Base-by-base conservation (phyloP, 2,113 vertebrate genomes). In the Anoplopoma fimbria region DNA sequence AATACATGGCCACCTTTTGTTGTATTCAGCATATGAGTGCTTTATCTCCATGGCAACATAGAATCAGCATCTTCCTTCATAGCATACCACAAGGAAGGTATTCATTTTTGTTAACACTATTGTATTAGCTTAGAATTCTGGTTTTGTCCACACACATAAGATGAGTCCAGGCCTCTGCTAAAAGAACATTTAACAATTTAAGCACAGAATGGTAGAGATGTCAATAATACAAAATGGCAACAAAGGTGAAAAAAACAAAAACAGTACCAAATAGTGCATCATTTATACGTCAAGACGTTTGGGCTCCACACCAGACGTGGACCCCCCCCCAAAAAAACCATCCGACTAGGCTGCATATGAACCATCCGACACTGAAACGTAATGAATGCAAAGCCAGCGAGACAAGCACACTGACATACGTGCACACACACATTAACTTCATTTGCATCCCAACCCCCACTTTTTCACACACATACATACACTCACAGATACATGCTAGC, bases 401-500 rank as follows among this genome's bases (percentile, higher is more conserved):
- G 62, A 40, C 33, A 15, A 73, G 67, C 68, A 9, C 60, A 21
- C 69, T 62, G 79, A 79, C 82, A 90, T 69, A 69, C 29, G 29
- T 58, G 58, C 58, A 36, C 76, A 71, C 33, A 69, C 76, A 73
- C 69, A 72, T 82, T 65, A 79, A 77, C 80, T 83, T 90, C 29
- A 90, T 90, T 88, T 90, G 84, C 89, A 87, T 89, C 82, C 89
- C 92, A 91, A 89, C 86, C 90, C 90, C 90, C 87, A 83, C 83
- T 53, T 70, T 83, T 81, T 88, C 86, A 91, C 83, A 92, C 87
- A 75, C 65, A 81, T 63, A 82, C 60, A 79, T 49, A 74, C 61
- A 80, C 81, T 67, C 42, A 25, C 74, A 31, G 58, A 74, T 70
- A 84, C 74, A 91, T 88, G 88, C 87, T 88, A 77, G 89, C 84